Evolutionary conservation across 2,888 invertebrate genomes (phyloP), one percentile per base, ranked within the genome.

Genomic region (Drosophila multiciliata): DNA sequence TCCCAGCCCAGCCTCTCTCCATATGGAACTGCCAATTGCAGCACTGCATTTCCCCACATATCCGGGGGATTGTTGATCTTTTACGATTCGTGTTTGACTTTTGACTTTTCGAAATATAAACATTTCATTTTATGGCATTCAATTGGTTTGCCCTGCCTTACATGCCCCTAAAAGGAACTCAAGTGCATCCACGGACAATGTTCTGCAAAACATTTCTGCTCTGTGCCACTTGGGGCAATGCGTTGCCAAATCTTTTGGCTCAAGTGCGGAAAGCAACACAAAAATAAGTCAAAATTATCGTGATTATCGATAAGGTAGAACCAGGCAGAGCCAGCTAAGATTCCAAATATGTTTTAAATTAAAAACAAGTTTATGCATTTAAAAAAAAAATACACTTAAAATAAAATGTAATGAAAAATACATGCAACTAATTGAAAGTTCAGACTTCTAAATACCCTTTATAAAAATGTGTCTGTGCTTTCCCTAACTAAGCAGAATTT

Each of bases 31-130:
- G 66, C 85, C 87, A 84, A 85, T 85, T 71, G 86, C 80, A 78
- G 67, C 55, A 15, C 40, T 40, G 66, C 33, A 29, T 52, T 62
- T 48, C 38, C n/a, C 11, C 52, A 29, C 20, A 42, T 45, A 45
- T 29, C 3, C 3, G 35, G 60, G 66, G 71, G 48, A 33, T 52
- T 60, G 77, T 78, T 78, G 75, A 78, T 78, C 74, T 87, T 69
- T 75, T 66, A 64, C 54, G 67, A 80, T 87, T 60, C 73, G 68
- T 86, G 82, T 90, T 90, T 90, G 82, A 86, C 91, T 90, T 91
- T 80, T 87, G 85, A 90, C 87, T 90, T 78, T 73, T 70, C 52
- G 60, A 78, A 73, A 82, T 74, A 89, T 83, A 89, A 81, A 85
- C 80, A 87, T 90, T 87, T 79, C 53, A 77, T 81, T 87, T 83